Evolutionary conservation across 2,888 invertebrate genomes (phyloP).

Genomic region (Hypselothyrea guttata): DNA sequence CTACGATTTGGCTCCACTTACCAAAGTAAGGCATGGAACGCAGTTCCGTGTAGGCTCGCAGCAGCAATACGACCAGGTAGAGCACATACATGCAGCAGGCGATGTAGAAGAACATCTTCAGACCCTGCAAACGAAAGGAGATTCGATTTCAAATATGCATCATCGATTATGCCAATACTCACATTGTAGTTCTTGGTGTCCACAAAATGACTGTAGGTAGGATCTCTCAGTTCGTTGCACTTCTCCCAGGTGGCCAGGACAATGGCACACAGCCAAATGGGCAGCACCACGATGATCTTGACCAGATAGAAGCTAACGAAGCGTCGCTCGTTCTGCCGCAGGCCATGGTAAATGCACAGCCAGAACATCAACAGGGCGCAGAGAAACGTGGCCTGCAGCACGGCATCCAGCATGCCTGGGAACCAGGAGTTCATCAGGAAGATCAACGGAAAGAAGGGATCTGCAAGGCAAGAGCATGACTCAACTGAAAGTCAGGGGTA

Average conservation of each 20-base stretch:
- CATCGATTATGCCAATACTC: slow-evolving; percentile 75
- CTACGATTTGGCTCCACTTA: slow-evolving; percentile 83
- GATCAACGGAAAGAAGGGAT: slow-evolving; percentile 95
- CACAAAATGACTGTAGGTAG: slow-evolving; percentile 94
- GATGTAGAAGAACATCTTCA: slow-evolving; percentile 95
- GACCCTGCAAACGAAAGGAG: slow-evolving; percentile 85
- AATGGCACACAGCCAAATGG: slow-evolving; percentile 93
- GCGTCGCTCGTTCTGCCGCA: slow-evolving; percentile 94
- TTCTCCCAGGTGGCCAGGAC: slow-evolving; percentile 95
- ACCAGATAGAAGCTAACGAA: slow-evolving; percentile 94
- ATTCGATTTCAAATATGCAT: background rate
- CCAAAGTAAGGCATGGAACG: slow-evolving; percentile 99
- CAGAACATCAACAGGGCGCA: slow-evolving; percentile 94
- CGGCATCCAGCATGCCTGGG: slow-evolving; percentile 95
- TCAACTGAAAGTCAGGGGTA: background rate
- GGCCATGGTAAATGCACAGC: slow-evolving; percentile 97
- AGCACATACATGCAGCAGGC: slow-evolving; percentile 92
- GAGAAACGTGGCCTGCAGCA: slow-evolving; percentile 95
- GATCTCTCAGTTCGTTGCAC: slow-evolving; percentile 93
- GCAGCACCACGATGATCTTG: slow-evolving; percentile 92
- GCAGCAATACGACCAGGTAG: slow-evolving; percentile 91
- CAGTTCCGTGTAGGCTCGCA: slow-evolving; percentile 96
- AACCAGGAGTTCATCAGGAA: slow-evolving; percentile 94
- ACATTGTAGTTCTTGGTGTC: slow-evolving; percentile 93
- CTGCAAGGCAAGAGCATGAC: slow-evolving; percentile 83